phyloP scores from a whole-genome alignment of 1,140 invertebrate genomes.

The Hylyphantes graminicola region DNA sequence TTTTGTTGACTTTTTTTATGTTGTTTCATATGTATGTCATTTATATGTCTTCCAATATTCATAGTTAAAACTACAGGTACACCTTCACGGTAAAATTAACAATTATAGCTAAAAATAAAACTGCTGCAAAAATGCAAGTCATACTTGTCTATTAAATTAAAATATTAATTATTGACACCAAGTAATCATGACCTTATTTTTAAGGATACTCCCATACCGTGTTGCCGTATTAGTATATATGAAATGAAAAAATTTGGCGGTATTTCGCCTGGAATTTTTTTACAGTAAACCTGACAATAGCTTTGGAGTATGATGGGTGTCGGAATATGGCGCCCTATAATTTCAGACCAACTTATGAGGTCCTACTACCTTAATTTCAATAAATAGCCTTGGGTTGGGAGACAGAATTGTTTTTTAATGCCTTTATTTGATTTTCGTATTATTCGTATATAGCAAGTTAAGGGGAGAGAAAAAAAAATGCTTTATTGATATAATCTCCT shows the following conservation, averaged over 20 bases:
- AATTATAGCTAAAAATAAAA: no score
- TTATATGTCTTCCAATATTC: no score
- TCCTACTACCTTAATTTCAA: conserved; percentile 17
- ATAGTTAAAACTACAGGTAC: no score
- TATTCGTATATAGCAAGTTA: neutral
- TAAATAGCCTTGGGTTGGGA: conserved; percentile 15
- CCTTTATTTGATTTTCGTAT: neutral
- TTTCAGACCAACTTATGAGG: neutral
- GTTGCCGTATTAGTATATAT: neutral
- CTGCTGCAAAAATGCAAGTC: no score
- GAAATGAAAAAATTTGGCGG: neutral
- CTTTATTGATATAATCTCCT: neutral
- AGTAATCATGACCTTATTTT: neutral
- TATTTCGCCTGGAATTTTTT: neutral
- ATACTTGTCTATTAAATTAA: neutral
- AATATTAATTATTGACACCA: neutral
- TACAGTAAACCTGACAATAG: neutral
- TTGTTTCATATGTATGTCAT: no score
- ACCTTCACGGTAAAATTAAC: no score
- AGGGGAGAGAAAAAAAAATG: neutral
- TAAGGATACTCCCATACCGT: neutral
- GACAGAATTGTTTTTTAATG: conserved; percentile 34
- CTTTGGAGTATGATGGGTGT: neutral
- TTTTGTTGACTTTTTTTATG: no score
- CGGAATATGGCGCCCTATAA: neutral